Base-by-base conservation (phyloP, 2,888 invertebrate species). In the Alsophila aescularia region DNA sequence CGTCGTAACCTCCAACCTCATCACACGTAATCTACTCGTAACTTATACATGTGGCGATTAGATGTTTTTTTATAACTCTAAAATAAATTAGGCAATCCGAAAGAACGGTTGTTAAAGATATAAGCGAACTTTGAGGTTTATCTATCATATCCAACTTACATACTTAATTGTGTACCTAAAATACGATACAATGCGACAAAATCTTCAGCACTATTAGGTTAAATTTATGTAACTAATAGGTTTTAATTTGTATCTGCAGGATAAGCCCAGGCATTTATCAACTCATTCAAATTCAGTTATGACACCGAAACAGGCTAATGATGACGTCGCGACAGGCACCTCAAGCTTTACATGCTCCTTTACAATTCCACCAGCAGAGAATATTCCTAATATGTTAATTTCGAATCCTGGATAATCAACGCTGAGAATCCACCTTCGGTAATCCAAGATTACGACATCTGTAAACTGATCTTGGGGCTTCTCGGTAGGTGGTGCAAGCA, bases 381-480 rank as follows among this genome's bases (percentile, higher is more conserved):
- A 77, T 75, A 77, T 73, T 80, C 77, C 77, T 83, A 85, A 83
- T 83, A 87, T 85, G 89, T 86, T 89, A 88, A 88, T 87, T 87
- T 78, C 70, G 76, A 84, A 85, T 85, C 83, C 84, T 77, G 83
- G 83, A 88, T 87, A 89, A 88, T 87, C 85, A 88, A 87, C 84
- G 79, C 76, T 73, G 76, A 77, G 78, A 77, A 80, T 75, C 77
- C 79, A 81, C 84, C 81, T 86, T 83, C 79, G 83, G 79, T 83
- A 85, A 84, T 88, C 83, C 81, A 81, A 84, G 83, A 83, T 84
- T 82, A 81, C 82, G 79, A 83, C 85, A 84, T 88, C 88, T 82
- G 87, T 85, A 87, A 87, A 88, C 86, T 89, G 87, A 88, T 88
- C 89, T 84, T 83, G 87, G 83, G 75, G n/a, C n/a, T 82, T 81